phyloP scores from a whole-genome alignment of 2,888 invertebrate genomes.

The Nomada ferruginata region DNA sequence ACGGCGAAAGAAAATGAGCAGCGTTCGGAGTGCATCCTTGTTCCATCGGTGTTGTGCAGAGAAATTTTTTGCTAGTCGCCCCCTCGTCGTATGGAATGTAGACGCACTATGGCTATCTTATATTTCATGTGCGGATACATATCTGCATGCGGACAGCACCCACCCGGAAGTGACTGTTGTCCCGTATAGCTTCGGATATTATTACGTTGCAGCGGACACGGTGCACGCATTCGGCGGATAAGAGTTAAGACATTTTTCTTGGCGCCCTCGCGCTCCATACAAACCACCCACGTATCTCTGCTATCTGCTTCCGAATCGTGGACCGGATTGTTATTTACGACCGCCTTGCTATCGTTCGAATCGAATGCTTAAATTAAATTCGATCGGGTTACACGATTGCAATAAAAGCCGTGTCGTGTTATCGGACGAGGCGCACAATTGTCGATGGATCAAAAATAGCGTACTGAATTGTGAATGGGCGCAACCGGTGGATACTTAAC shows the following conservation, averaged over 20 bases:
- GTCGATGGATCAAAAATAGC: not conserved
- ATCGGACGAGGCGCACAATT: not conserved
- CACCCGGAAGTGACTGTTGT: constrained; percentile 45
- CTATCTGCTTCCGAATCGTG: constrained; percentile 50
- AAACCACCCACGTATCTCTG: constrained; percentile 47
- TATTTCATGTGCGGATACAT: constrained; percentile 1
- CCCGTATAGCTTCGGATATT: constrained; percentile 21
- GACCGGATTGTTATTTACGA: constrained; percentile 39
- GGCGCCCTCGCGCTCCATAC: constrained; percentile 57
- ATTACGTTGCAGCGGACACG: not conserved
- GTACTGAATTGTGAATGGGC: not conserved
- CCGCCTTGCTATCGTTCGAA: constrained; percentile 18
- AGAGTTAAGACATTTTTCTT: constrained; percentile 53
- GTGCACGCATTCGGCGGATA: constrained; percentile 2
- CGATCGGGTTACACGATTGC: constrained; percentile 12
- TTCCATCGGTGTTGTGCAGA: not conserved
- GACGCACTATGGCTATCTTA: constrained; percentile 17
- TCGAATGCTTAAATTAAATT: constrained; percentile 37
- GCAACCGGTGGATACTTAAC: constrained; percentile 26
- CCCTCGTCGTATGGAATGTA: not conserved
- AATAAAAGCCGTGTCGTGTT: not conserved
- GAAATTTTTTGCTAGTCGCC: not conserved
- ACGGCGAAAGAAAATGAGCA: not conserved
- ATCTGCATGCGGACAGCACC: not conserved
- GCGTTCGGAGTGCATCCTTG: not conserved